A percentile compares a stretch with the other conserved stretches of the same genome.
Conservation (phyloP, 2,113 vertebrate species). For the Tupaia tana region DNA sequence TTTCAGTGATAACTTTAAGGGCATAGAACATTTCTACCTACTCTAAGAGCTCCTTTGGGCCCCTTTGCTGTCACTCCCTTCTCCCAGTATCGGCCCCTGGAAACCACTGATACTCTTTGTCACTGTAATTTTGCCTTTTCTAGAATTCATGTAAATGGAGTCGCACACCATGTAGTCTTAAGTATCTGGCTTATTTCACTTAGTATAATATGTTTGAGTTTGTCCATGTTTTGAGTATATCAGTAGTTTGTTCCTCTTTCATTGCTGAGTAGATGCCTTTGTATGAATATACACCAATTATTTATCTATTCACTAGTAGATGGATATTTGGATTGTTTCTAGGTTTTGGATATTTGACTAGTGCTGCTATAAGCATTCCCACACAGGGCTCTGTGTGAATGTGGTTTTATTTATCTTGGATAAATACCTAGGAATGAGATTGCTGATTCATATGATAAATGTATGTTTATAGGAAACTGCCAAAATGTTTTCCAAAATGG, state of each 20-base stretch:
- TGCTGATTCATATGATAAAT: too few species aligned
- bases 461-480: too few species aligned
- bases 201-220: background rate
- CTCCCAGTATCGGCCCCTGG: background rate
- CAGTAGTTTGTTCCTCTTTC: background rate
- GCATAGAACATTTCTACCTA: background rate
- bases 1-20: background rate
- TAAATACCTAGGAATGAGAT: too few species aligned
- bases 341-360: background rate
- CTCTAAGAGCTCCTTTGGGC: too few species aligned
- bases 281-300: too few species aligned
- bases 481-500: background rate
- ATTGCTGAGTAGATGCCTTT: background rate
- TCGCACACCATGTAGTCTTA: too few species aligned
- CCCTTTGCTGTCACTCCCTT: background rate
- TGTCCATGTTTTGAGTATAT: background rate
- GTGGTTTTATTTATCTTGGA: too few species aligned
- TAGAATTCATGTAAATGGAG: too few species aligned
- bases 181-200: background rate
- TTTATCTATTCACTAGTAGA: background rate
- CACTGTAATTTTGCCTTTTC: background rate
- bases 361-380: too few species aligned
- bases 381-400: background rate
- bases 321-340: background rate
- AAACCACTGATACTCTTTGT: background rate